Percentiles rank a stretch among this genome's conserved stretches.
Conservation (phyloP, 2,797 vertebrate species). For the Coranthus polyacanthus region DNA sequence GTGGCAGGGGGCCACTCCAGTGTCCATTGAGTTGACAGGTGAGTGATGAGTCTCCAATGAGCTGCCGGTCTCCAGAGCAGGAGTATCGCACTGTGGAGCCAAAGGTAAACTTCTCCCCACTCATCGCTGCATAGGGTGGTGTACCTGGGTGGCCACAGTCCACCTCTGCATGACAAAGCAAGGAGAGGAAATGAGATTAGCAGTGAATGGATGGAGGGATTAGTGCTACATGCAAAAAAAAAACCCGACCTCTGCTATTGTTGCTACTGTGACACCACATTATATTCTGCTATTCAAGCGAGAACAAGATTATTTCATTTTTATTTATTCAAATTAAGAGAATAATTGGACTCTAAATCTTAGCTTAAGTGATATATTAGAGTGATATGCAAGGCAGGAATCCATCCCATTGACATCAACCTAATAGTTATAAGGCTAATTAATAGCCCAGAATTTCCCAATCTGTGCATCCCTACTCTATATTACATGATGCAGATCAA, state of each 20-base stretch:
- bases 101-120: slow-evolving; percentile 94
- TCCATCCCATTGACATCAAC: too few relatives aligned
- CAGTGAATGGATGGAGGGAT: slow-evolving; percentile 19
- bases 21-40: slow-evolving; percentile 95
- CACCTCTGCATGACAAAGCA: slow-evolving; percentile 86
- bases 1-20: slow-evolving; percentile 95
- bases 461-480: too few relatives aligned
- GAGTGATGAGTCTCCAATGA: slow-evolving; percentile 90
- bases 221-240: slow-evolving; percentile 22
- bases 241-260: background rate
- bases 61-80: slow-evolving; percentile 88
- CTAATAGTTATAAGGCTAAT: too few relatives aligned
- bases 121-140: slow-evolving; percentile 90
- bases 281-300: background rate
- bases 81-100: slow-evolving; percentile 93
- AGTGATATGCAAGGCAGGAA: too few relatives aligned
- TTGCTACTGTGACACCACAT: background rate
- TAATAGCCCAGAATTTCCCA: too few relatives aligned
- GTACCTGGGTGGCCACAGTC: slow-evolving; percentile 95
- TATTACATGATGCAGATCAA: too few relatives aligned
- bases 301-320: too few relatives aligned
- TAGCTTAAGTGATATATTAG: too few relatives aligned
- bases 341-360: too few relatives aligned
- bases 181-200: slow-evolving; percentile 25
- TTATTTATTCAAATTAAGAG: too few relatives aligned